Conservation (phyloP, 1,140 invertebrate genomes). For the Zaprionus camerounensis region DNA sequence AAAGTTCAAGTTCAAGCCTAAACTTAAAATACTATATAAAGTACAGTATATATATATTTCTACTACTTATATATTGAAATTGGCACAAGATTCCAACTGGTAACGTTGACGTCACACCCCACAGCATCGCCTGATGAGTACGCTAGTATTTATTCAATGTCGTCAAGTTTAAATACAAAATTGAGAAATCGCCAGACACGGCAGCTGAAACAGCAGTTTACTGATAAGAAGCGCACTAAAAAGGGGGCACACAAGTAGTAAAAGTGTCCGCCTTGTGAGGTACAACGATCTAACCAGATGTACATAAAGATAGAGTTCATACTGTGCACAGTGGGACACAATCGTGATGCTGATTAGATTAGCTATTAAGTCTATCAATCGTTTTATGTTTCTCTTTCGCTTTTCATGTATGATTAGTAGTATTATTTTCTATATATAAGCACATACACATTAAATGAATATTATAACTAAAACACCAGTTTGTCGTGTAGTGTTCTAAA, state of each 20-base stretch:
- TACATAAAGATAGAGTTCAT: not conserved
- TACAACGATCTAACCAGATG: not conserved
- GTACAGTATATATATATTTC: not conserved
- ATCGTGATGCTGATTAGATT: not conserved
- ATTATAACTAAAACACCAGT: not conserved
- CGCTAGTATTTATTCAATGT: conserved; percentile 1
- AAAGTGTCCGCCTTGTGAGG: conserved; percentile 6
- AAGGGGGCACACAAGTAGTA: conserved; percentile 1
- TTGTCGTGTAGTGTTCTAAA: not conserved
- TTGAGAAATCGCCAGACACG: conserved; percentile 16
- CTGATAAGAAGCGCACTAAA: conserved; percentile 20
- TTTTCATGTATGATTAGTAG: not conserved
- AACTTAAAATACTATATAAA: not conserved
- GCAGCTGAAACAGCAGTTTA: not conserved
- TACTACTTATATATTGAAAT: not conserved
- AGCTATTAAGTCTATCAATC: not conserved
- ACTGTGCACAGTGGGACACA: conserved; percentile 8
- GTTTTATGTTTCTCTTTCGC: not conserved
- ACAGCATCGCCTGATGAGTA: conserved; percentile 8
- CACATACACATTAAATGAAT: not conserved
- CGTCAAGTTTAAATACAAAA: conserved; percentile 8
- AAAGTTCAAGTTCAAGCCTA: conserved; percentile 5
- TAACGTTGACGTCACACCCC: conserved; percentile 5
- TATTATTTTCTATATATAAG: not conserved
- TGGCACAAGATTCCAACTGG: not conserved